Evolutionary conservation across 2,888 invertebrate species (phyloP).

Genomic region (Nomada fabriciana): DNA sequence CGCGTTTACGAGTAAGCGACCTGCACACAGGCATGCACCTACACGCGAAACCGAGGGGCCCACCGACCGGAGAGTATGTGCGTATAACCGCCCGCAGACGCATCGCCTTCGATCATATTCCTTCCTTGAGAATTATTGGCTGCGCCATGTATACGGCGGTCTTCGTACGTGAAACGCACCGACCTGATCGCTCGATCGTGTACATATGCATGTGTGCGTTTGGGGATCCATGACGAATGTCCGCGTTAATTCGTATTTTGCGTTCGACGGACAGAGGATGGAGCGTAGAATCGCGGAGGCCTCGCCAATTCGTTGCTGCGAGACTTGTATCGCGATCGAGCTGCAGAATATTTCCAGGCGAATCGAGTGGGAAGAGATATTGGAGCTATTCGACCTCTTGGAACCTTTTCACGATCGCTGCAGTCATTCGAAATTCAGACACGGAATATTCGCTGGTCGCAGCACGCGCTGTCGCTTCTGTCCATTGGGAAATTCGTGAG

Average conservation of each 20-base stretch:
- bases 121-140: conserved; percentile 76
- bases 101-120: conserved; percentile 80
- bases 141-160: conserved; percentile 68
- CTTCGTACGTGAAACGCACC: conserved; percentile 49
- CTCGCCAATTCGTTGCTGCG: background rate
- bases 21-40: conserved; percentile 46
- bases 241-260: conserved; percentile 36
- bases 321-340: background rate
- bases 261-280: background rate
- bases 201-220: background rate
- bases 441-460: conserved; percentile 39
- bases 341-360: background rate
- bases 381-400: background rate
- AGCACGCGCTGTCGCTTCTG: conserved; percentile 63
- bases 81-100: conserved; percentile 72
- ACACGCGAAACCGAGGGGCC: conserved; percentile 43
- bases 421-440: conserved; percentile 46
- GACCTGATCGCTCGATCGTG: conserved; percentile 27
- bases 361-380: background rate
- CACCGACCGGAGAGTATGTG: conserved; percentile 56
- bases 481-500: conserved; percentile 70
- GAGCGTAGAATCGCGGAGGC: background rate
- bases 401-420: conserved; percentile 8
- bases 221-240: conserved; percentile 36
- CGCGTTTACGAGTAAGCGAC: conserved; percentile 75